Percentiles rank a stretch among this genome's conserved stretches.
phyloP scores from a whole-genome alignment of 92 coral and sea anemone genomes.

The Pocillopora meandrina region DNA sequence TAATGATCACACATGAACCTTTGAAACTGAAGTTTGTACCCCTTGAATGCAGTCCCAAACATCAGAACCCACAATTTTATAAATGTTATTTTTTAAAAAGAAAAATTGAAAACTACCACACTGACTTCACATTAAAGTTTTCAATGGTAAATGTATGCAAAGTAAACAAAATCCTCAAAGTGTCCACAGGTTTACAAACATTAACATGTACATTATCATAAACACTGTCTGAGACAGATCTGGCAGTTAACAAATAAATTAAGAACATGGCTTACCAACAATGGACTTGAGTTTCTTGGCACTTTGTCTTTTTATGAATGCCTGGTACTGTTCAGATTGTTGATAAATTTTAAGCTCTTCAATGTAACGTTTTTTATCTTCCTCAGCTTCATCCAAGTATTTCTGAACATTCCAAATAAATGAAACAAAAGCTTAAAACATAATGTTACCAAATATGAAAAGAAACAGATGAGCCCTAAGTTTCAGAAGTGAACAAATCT shows the following conservation, averaged over 20 bases:
- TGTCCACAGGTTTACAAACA: too few species aligned
- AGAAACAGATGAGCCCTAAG: background rate
- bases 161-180: too few species aligned
- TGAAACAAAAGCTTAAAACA: background rate
- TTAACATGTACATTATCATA: background rate
- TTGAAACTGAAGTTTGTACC: too few species aligned
- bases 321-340: conserved; percentile 91
- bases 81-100: too few species aligned
- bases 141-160: background rate
- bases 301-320: conserved; percentile 80
- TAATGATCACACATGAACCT: too few species aligned
- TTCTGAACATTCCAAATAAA: conserved; percentile 43
- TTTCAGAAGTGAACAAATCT: background rate
- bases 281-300: conserved; percentile 72
- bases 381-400: conserved; percentile 94
- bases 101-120: too few species aligned
- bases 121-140: too few species aligned
- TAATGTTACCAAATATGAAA: background rate
- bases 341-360: conserved; percentile 91
- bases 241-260: background rate
- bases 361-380: conserved; percentile 87
- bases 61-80: too few species aligned
- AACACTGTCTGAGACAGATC: background rate
- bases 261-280: conserved; percentile 37
- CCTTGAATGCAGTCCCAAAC: too few species aligned